These are phyloP conservation scores for Dioctria rufipes DNA, from an alignment of 2,888 invertebrate species.

Conservation along the genomic window DNA sequence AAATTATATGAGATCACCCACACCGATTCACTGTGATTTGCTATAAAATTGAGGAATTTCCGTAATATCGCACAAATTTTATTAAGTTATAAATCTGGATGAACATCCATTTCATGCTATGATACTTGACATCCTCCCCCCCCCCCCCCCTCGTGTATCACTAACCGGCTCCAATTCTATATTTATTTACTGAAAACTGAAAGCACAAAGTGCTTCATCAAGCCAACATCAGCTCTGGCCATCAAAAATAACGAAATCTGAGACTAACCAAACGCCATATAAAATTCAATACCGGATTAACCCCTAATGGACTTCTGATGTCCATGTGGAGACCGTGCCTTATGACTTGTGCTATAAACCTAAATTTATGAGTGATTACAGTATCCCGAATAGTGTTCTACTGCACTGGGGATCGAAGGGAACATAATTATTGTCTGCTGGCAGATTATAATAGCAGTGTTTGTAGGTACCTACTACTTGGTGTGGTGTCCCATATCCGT, in stretches of 20 bases:
- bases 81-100: slow-evolving; percentile 2
- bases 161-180: too few species aligned
- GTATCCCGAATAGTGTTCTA: neutral
- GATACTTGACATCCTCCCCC: too few species aligned
- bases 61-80: slow-evolving; percentile 4
- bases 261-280: slow-evolving; percentile 34
- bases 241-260: slow-evolving; percentile 40
- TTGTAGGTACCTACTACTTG: neutral
- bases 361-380: slow-evolving; percentile 44
- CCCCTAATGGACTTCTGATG: slow-evolving; percentile 40
- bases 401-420: neutral
- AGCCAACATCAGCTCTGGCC: neutral
- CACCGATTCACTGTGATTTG: too few species aligned
- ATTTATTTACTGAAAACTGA: neutral
- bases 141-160: too few species aligned
- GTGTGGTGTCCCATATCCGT: too few species aligned
- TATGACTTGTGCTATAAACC: slow-evolving; percentile 20
- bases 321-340: slow-evolving; percentile 10
- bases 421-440: neutral
- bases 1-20: too few species aligned
- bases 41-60: neutral
- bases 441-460: neutral
- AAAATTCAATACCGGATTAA: slow-evolving; percentile 42
- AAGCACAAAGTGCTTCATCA: slow-evolving; percentile 20
- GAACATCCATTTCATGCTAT: neutral